phyloP scores from a whole-genome alignment of 2,888 invertebrate genomes.

The Chrysodeixis includens region DNA sequence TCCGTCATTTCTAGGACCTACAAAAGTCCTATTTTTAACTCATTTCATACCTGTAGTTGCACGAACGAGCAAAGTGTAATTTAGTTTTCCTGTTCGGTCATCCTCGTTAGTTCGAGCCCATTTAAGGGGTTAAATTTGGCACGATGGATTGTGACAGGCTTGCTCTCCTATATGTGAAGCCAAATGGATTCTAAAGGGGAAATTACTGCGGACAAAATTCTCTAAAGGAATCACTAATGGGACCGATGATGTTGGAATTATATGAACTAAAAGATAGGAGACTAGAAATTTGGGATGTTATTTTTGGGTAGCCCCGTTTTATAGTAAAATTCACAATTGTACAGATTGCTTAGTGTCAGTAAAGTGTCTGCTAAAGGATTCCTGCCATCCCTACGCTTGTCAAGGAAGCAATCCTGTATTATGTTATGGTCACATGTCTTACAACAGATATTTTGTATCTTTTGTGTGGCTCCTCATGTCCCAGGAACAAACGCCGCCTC shows the following conservation, averaged over 20 bases:
- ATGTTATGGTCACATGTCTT: slow-evolving; percentile 44
- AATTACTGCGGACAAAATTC: background rate
- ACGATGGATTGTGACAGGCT: background rate
- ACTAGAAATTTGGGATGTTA: too few species aligned
- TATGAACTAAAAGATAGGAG: background rate
- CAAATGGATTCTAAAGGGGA: background rate
- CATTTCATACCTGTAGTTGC: background rate
- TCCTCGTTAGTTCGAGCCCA: background rate
- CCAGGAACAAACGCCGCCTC: slow-evolving; percentile 53
- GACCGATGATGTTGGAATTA: background rate
- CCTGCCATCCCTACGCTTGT: slow-evolving; percentile 29
- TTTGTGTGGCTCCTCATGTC: slow-evolving; percentile 46
- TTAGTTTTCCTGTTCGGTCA: slow-evolving; percentile 5
- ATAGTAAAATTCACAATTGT: too few species aligned
- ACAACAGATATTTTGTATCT: slow-evolving; percentile 52
- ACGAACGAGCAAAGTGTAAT: background rate
- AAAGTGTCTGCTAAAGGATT: background rate
- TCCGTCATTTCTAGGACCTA: background rate
- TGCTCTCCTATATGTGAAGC: background rate
- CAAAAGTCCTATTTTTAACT: background rate
- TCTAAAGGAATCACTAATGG: background rate
- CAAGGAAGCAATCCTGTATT: slow-evolving; percentile 29
- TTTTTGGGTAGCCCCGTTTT: too few species aligned
- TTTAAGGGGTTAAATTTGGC: slow-evolving; percentile 1
- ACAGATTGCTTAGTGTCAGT: too few species aligned